Base-by-base conservation (phyloP, 1,140 invertebrate species). In the Cherax quadricarinatus region DNA sequence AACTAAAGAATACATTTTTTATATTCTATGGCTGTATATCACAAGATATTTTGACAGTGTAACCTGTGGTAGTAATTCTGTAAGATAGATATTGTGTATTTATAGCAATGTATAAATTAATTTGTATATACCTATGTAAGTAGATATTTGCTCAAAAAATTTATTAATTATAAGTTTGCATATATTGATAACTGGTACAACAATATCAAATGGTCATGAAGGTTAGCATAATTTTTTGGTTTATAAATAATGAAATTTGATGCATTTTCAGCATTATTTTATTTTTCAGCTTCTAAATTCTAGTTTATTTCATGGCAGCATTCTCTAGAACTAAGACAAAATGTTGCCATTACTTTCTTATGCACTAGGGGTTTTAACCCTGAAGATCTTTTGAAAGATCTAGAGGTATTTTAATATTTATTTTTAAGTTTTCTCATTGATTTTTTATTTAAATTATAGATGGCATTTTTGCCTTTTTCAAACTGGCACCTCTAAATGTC, bases 61-160 rank as follows among this genome's bases (percentile, higher is more conserved):
- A 75, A 66, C 18, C 18, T 30, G 18, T 18, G 14, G 70, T 75
- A 75, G 70, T 75, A 30, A 75, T 30, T 75, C 70, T 24, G 24
- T 75, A 30, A 75, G 6, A 75, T 75, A 30, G 21, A 9, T 75
- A 75, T 30, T 75, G n/a, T 30, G n/a, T 75, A 21, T 75, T 75
- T 5, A 75, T 75, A 75, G 70, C 70, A 75, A 10, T 75, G 70
- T 75, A 75, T 75, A 75, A 75, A 75, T 75, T 75, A 30, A 12
- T 75, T 75, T 75, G 70, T 75, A 75, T 75, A 75, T 75, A 75
- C 66, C 6, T 75, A 75, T 30, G 70, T 75, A 75, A 75, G 70
- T 75, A 75, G 70, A 75, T 30, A 75, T 75, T 75, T 75, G 70
- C 70, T 75, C 70, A 75, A 75, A 5, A 75, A 75, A 5, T 4